Evolutionary conservation across 2,888 invertebrate genomes (phyloP).

Genomic region (Laothoe populi): DNA sequence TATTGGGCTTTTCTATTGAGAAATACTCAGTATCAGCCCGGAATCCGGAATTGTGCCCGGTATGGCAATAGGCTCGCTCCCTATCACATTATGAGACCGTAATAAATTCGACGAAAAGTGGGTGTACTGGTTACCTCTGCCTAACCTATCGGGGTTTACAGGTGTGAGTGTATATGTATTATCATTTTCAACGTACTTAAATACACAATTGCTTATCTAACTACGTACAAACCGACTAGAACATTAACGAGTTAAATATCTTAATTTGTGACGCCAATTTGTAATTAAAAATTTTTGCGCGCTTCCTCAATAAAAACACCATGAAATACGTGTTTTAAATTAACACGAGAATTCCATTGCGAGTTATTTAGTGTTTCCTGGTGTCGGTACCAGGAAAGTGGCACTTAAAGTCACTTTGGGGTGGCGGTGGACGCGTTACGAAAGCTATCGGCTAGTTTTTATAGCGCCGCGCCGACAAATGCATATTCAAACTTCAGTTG

Average conservation of each 20-base stretch:
- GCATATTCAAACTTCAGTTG: conserved; percentile 18
- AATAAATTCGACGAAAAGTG: too few relatives aligned
- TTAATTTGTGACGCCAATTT: conserved; percentile 2
- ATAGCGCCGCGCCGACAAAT: conserved; percentile 26
- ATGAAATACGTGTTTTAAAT: conserved; percentile 17
- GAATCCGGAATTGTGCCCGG: too few relatives aligned
- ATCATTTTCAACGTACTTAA: too few relatives aligned
- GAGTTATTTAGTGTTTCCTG: conserved; percentile 28
- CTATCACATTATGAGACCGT: too few relatives aligned
- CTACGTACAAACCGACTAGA: neutral
- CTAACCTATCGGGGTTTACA: too few relatives aligned
- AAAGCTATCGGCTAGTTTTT: conserved; percentile 22
- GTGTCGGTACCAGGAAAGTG: conserved; percentile 6
- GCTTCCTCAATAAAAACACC: conserved; percentile 30
- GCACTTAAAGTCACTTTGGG: conserved; percentile 21
- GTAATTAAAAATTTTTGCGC: conserved; percentile 21
- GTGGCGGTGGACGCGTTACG: neutral
- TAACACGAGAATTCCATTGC: conserved; percentile 17
- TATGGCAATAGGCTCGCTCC: too few relatives aligned
- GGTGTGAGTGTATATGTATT: too few relatives aligned
- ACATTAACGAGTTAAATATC: neutral
- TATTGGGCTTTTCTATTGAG: too few relatives aligned
- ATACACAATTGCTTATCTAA: neutral
- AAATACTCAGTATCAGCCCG: too few relatives aligned
- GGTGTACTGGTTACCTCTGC: too few relatives aligned